Evolutionary conservation across 2,113 vertebrate genomes (phyloP).

Genomic region (Pachypanchax playfairii): DNA sequence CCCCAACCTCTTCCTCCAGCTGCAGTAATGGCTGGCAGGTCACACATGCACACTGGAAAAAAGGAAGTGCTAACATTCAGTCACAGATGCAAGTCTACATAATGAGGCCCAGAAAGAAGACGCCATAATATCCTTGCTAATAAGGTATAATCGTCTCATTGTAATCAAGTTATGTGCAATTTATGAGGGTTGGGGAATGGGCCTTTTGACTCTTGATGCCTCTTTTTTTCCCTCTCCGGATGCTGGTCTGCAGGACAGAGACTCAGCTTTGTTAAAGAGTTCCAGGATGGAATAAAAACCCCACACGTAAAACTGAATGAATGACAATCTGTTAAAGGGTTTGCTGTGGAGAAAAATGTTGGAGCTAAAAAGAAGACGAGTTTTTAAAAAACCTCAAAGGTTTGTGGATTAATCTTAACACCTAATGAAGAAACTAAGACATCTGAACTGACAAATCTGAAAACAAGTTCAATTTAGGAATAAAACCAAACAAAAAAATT

Average conservation of each 20-base stretch:
- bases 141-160: conserved; percentile 79
- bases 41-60: conserved; percentile 61
- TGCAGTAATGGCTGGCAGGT: conserved; percentile 71
- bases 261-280: conserved; percentile 41
- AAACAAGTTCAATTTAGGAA: too few species aligned
- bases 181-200: conserved; percentile 68
- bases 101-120: conserved; percentile 76
- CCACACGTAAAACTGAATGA: background rate
- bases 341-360: background rate
- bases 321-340: conserved; percentile 3
- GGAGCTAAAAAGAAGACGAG: background rate
- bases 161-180: conserved; percentile 75
- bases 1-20: conserved; percentile 47
- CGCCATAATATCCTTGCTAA: conserved; percentile 76
- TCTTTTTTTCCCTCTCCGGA: conserved; percentile 33
- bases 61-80: conserved; percentile 68
- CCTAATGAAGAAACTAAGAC: background rate
- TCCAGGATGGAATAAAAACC: conserved; percentile 15
- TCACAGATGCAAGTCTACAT: conserved; percentile 69
- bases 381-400: background rate
- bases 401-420: background rate
- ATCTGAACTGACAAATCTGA: too few species aligned
- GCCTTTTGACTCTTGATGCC: conserved; percentile 63
- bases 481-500: too few species aligned
- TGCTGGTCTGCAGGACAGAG: conserved; percentile 52